These are phyloP conservation scores for Phalloptychus januarius DNA, from an alignment of 2,797 vertebrate species.

Conservation along the genomic window DNA sequence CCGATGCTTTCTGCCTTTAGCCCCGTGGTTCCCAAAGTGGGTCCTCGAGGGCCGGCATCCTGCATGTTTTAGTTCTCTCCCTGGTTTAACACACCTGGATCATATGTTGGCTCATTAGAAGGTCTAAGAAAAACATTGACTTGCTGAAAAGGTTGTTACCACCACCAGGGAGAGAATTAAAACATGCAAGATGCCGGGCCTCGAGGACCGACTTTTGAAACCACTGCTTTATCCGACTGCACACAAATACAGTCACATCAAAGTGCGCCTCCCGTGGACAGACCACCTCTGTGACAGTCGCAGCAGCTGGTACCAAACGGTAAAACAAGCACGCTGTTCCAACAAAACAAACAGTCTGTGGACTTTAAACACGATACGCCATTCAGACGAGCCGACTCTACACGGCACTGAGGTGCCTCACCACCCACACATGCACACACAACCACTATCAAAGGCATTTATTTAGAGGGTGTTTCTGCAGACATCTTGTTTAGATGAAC, in stretches of 20 bases:
- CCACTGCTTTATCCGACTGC: too few relatives aligned
- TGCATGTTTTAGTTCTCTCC: too few relatives aligned
- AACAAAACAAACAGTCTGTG: constrained; percentile 29
- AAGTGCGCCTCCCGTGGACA: constrained; percentile 50
- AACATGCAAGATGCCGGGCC: too few relatives aligned
- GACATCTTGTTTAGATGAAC: neutral
- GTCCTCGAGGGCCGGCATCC: too few relatives aligned
- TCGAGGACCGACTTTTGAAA: too few relatives aligned
- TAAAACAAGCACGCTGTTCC: constrained; percentile 25
- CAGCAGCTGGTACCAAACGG: constrained; percentile 60
- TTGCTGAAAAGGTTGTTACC: too few relatives aligned
- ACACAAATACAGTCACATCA: constrained; percentile 31
- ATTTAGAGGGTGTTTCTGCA: neutral
- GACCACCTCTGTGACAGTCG: constrained; percentile 64
- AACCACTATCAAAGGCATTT: neutral
- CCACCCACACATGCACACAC: neutral
- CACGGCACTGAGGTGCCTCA: neutral
- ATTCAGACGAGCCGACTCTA: constrained; percentile 7
- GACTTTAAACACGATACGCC: constrained; percentile 27
- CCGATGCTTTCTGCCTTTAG: constrained; percentile 29
- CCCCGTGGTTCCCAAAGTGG: too few relatives aligned
- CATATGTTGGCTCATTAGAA: too few relatives aligned
- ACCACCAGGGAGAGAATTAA: too few relatives aligned
- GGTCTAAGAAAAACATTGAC: too few relatives aligned
- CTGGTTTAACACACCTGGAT: too few relatives aligned